Conservation (phyloP, 1,140 invertebrate species). For the Chrysopa pallens region DNA sequence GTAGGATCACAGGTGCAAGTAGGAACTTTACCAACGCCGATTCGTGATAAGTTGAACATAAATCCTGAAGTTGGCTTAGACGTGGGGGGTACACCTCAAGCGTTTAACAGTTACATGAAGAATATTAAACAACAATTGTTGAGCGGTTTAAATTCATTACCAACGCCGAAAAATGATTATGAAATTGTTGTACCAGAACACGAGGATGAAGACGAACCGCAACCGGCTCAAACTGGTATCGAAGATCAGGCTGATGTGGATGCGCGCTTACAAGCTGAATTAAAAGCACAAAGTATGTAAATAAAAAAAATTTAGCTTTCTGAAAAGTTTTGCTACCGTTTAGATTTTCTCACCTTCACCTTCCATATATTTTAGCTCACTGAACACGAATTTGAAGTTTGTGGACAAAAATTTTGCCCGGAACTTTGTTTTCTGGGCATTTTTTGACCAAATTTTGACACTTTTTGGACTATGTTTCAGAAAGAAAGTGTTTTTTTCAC, state of each 20-base stretch:
- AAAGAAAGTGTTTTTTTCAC: no score
- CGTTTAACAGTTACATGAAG: constrained; percentile 42
- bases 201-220: constrained; percentile 40
- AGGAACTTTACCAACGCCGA: constrained; percentile 34
- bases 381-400: no score
- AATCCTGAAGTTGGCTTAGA: constrained; percentile 72
- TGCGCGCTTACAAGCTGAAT: constrained; percentile 39
- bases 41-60: constrained; percentile 90
- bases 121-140: constrained; percentile 49
- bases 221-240: constrained; percentile 24
- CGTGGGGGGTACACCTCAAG: constrained; percentile 41
- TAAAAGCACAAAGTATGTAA: constrained; percentile 36
- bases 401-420: no score
- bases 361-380: no score
- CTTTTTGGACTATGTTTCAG: no score
- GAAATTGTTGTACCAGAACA: constrained; percentile 93
- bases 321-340: no score
- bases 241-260: constrained; percentile 88
- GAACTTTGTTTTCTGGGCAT: no score
- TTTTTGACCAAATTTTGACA: no score
- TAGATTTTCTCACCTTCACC: constrained; percentile 5
- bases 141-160: constrained; percentile 59
- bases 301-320: no score
- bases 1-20: constrained; percentile 9
- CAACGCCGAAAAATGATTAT: constrained; percentile 89